phyloP scores from a whole-genome alignment of 2,113 vertebrate genomes.

The Opisthocomus hoazin region DNA sequence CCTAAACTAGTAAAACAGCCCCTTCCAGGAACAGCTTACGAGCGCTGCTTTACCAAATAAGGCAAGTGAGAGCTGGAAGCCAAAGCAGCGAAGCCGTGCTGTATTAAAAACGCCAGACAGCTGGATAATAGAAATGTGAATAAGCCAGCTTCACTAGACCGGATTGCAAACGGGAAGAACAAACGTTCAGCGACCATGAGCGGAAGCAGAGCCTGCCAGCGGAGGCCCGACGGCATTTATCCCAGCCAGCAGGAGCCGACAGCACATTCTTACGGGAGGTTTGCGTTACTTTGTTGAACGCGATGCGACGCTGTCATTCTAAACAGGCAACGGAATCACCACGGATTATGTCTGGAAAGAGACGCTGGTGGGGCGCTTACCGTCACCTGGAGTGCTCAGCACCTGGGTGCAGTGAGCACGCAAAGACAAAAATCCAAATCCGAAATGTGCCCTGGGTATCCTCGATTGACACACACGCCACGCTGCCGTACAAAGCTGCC shows the following conservation, averaged over 20 bases:
- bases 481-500: neutral
- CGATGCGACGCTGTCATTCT: neutral
- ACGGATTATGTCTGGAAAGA: fast-evolving
- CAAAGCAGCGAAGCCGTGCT: neutral
- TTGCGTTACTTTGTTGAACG: too few relatives aligned
- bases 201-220: neutral
- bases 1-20: conserved; percentile 35
- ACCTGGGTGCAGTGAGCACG: fast-evolving
- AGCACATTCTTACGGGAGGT: neutral
- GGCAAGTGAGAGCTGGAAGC: conserved; percentile 65
- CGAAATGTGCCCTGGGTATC: fast-evolving
- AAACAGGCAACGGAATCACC: neutral
- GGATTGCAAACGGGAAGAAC: neutral
- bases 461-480: fast-evolving
- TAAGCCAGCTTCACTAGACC: neutral
- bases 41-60: conserved; percentile 87
- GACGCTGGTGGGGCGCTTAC: fast-evolving
- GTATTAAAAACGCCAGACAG: conserved; percentile 28
- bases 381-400: neutral
- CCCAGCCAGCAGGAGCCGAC: neutral
- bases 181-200: neutral
- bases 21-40: conserved; percentile 44
- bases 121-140: neutral
- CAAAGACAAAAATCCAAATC: neutral
- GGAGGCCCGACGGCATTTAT: neutral